Conservation (phyloP, 2,888 invertebrate species). For the Perizoma flavofasciatum region DNA sequence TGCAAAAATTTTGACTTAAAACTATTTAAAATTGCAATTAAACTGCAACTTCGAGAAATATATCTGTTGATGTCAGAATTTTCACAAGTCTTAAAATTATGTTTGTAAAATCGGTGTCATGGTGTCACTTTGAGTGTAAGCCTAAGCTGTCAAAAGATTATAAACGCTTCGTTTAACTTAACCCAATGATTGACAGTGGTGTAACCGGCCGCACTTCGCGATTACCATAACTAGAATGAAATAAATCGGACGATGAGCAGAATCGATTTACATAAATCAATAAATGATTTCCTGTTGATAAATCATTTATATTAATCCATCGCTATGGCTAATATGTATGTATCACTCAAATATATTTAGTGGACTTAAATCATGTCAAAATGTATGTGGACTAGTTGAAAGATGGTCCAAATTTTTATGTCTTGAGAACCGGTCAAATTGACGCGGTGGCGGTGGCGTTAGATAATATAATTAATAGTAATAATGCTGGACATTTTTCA, state of each 20-base stretch:
- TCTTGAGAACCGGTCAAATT: too few species aligned
- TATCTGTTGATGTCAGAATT: too few species aligned
- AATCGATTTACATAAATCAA: slow-evolving; percentile 22
- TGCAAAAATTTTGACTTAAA: too few species aligned
- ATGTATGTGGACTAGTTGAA: not conserved
- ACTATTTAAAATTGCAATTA: too few species aligned
- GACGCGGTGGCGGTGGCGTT: too few species aligned
- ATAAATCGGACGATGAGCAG: slow-evolving; percentile 8
- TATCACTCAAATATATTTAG: not conserved
- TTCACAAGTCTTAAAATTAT: too few species aligned
- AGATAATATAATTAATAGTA: too few species aligned
- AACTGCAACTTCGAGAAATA: too few species aligned
- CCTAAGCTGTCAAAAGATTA: not conserved
- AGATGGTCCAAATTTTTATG: too few species aligned
- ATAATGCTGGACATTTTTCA: too few species aligned
- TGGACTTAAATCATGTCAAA: not conserved
- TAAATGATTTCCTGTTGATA: not conserved
- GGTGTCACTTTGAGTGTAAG: too few species aligned
- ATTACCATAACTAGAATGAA: slow-evolving; percentile 21
- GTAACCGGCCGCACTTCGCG: slow-evolving; percentile 1
- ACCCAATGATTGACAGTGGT: slow-evolving; percentile 15
- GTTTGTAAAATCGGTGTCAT: too few species aligned
- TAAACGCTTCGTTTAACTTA: slow-evolving; percentile 8
- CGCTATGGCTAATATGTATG: slow-evolving; percentile 11
- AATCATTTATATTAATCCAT: slow-evolving; percentile 14